Base-by-base conservation (phyloP, 2,113 vertebrate genomes). In the Charina bottae region DNA sequence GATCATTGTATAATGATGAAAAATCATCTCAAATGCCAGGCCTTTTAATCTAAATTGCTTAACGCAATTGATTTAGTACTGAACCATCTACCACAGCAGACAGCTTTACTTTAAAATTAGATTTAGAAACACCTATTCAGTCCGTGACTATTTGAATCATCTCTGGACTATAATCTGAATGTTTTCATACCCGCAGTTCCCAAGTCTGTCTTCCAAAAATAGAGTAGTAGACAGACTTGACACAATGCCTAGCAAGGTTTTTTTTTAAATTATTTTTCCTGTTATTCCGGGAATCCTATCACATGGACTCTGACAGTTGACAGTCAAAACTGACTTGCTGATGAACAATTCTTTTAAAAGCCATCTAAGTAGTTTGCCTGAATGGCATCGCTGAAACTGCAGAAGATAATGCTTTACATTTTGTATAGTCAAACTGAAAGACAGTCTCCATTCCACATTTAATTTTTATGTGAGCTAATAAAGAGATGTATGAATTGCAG, bases 111-210 rank as follows among this genome's bases (percentile, higher is more conserved):
- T 59, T 83, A 49, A 49, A 90, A 90, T 90, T 37, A 46, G 78
- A 62, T 90, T 64, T 33, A 24, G 59, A 86, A 64, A 64, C 46
- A 54, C 49, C 28, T 64, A 86, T 86, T 85, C 13, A 15, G 10
- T 56, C 90, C 33, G 6, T 86, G 90, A 86, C 54, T 90, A 53
- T 59, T 85, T 90, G 42, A 90, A 28, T 84, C 58, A 90, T 90
- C 26, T 62, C 37, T 60, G 26, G 15, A 85, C 28, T 62, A 42
- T 85, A 49, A 90, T 90, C 72, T 90, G n/a, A 54, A 90, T 85
- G 26, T 90, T 90, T 90, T 62, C 23, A 85, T 33, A 54, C 85
- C 28, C 46, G 24, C 56, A 54, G 21, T 78, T 89, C 28, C 49
- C 49, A 89, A 24, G 33, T 91, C 59, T 86, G 46, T 37, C n/a